Percentiles rank a stretch among this genome's conserved stretches.
Evolutionary conservation across 2,797 vertebrate species (phyloP).

Genomic region (Enteromius argenteus): DNA sequence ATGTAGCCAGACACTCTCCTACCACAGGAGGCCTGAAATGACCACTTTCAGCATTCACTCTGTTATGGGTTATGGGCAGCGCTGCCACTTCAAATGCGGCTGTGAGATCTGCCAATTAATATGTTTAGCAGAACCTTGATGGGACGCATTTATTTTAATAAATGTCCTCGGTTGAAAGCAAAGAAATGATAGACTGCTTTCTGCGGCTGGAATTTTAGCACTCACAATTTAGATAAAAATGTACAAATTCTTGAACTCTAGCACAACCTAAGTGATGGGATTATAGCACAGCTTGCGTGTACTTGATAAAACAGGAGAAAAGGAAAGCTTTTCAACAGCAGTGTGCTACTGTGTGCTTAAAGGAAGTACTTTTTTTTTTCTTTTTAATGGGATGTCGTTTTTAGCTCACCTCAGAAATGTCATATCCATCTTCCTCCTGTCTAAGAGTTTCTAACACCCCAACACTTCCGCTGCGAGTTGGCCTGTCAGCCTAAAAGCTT

Average conservation of each 20-base stretch:
- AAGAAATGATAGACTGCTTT: constrained; percentile 41
- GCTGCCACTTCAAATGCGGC: constrained; percentile 60
- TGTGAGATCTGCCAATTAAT: constrained; percentile 70
- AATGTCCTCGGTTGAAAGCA: constrained; percentile 33
- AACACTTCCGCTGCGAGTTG: constrained; percentile 54
- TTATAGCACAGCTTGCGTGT: constrained; percentile 26
- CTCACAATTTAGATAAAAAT: background rate
- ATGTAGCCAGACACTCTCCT: constrained; percentile 66
- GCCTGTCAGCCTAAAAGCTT: constrained; percentile 62
- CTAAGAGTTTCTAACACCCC: constrained; percentile 56
- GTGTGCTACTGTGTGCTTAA: constrained; percentile 42
- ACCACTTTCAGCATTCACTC: constrained; percentile 61
- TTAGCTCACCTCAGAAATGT: constrained; percentile 57
- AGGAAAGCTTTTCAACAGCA: constrained; percentile 34
- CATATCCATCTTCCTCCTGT: constrained; percentile 60
- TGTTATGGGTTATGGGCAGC: constrained; percentile 70
- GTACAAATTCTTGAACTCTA: background rate
- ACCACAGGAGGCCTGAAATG: constrained; percentile 61
- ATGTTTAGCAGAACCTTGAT: constrained; percentile 68
- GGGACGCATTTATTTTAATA: constrained; percentile 64
- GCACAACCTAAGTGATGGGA: constrained; percentile 27
- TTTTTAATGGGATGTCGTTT: constrained; percentile 66
- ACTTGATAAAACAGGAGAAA: constrained; percentile 44
- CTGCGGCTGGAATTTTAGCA: constrained; percentile 3
- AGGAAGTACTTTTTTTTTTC: constrained; percentile 56